Conservation (phyloP, 2,797 vertebrate species). For the Morus bassanus region DNA sequence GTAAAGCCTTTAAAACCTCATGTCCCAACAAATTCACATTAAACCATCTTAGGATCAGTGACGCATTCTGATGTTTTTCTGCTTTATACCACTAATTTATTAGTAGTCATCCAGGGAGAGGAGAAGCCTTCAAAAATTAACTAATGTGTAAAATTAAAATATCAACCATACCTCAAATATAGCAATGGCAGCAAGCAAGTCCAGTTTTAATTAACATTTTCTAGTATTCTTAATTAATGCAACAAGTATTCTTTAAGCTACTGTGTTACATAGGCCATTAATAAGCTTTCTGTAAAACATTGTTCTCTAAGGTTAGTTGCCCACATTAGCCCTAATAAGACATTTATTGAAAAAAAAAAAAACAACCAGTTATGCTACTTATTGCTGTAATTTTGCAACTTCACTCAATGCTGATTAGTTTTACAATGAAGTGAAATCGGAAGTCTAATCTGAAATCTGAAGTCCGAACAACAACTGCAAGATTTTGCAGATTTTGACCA, state of each 20-base stretch:
- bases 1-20: slow-evolving; percentile 34
- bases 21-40: slow-evolving; percentile 15
- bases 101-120: neutral
- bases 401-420: neutral
- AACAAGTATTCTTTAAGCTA: slow-evolving; percentile 25
- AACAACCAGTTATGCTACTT: neutral
- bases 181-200: slow-evolving; percentile 51
- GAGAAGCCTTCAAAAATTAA: slow-evolving; percentile 27
- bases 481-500: neutral
- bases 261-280: neutral
- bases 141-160: slow-evolving; percentile 32
- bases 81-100: slow-evolving; percentile 15
- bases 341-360: neutral
- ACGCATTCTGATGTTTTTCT: neutral
- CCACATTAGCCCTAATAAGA: slow-evolving; percentile 48
- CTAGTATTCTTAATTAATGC: slow-evolving; percentile 23
- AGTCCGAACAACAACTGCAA: neutral
- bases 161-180: neutral
- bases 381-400: neutral
- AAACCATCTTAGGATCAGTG: slow-evolving; percentile 44
- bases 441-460: neutral
- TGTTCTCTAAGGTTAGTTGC: slow-evolving; percentile 63
- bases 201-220: slow-evolving; percentile 20
- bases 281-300: slow-evolving; percentile 48
- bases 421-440: slow-evolving; percentile 2